Percentiles rank a stretch among this genome's conserved stretches.
These are phyloP conservation scores for Melanitta fusca DNA, from an alignment of 2,797 vertebrate genomes.

Conservation along the genomic window DNA sequence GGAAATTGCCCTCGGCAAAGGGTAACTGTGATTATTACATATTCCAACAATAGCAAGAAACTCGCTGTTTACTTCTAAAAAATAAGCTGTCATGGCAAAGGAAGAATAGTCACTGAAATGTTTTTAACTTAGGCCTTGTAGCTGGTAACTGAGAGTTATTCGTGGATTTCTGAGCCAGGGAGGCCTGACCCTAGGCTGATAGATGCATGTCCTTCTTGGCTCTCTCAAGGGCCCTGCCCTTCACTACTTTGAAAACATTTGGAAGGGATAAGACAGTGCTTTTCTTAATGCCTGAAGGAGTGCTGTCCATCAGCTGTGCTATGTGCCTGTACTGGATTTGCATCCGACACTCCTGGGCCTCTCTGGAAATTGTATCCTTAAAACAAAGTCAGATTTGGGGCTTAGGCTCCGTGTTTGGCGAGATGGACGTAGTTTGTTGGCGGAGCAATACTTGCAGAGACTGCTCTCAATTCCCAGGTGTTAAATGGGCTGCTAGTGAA, in stretches of 20 bases:
- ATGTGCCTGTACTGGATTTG: neutral
- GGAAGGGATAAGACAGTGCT: neutral
- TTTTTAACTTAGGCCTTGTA: neutral
- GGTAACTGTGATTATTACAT: neutral
- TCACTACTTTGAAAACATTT: neutral
- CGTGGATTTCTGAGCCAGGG: neutral
- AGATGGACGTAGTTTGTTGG: neutral
- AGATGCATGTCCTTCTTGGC: neutral
- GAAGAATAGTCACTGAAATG: neutral
- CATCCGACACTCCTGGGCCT: rapidly evolving
- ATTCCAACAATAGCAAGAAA: neutral
- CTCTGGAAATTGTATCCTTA: neutral
- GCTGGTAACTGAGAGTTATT: neutral
- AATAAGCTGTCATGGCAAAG: neutral
- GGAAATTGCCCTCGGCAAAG: neutral
- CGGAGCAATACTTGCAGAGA: neutral
- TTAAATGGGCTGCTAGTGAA: rapidly evolving
- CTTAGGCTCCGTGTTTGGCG: rapidly evolving
- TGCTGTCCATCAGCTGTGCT: neutral
- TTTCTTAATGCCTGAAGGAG: neutral
- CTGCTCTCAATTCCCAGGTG: rapidly evolving
- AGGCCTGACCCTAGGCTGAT: neutral
- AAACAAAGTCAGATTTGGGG: neutral
- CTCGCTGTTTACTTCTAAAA: neutral
- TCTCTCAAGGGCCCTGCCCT: neutral